These are phyloP conservation scores for Andrena trimmerana DNA, from an alignment of 2,888 invertebrate species.

Conservation along the genomic window DNA sequence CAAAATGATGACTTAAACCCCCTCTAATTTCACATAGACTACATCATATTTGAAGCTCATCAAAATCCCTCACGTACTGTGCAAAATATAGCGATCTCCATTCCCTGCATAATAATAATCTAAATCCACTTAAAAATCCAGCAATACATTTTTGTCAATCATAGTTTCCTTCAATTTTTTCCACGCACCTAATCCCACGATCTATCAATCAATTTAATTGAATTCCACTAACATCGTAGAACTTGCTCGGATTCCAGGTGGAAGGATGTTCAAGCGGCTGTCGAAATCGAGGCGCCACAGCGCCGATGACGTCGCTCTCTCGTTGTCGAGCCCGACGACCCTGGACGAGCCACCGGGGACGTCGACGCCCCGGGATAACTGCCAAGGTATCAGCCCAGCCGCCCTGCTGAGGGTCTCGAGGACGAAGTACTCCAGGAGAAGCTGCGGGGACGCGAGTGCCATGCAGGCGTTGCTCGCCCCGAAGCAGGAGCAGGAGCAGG, in stretches of 20 bases:
- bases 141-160: too few species aligned
- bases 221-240: neutral
- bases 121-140: too few species aligned
- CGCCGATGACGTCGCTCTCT: constrained; percentile 86
- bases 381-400: constrained; percentile 55
- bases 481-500: constrained; percentile 71
- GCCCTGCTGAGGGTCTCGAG: constrained; percentile 74
- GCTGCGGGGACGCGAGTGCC: constrained; percentile 80
- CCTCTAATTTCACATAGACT: too few species aligned
- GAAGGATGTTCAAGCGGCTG: constrained; percentile 87
- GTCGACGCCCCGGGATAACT: constrained; percentile 65
- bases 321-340: constrained; percentile 71
- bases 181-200: too few species aligned
- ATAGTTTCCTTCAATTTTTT: too few species aligned
- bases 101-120: too few species aligned
- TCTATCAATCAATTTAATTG: neutral
- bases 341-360: constrained; percentile 76
- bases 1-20: too few species aligned
- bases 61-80: too few species aligned
- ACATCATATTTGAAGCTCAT: too few species aligned
- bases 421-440: constrained; percentile 79
- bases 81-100: too few species aligned
- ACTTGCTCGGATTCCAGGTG: constrained; percentile 41
- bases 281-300: constrained; percentile 89
- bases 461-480: constrained; percentile 72